Conservation (phyloP, 2,113 vertebrate genomes). For the Takifugu bimaculatus region DNA sequence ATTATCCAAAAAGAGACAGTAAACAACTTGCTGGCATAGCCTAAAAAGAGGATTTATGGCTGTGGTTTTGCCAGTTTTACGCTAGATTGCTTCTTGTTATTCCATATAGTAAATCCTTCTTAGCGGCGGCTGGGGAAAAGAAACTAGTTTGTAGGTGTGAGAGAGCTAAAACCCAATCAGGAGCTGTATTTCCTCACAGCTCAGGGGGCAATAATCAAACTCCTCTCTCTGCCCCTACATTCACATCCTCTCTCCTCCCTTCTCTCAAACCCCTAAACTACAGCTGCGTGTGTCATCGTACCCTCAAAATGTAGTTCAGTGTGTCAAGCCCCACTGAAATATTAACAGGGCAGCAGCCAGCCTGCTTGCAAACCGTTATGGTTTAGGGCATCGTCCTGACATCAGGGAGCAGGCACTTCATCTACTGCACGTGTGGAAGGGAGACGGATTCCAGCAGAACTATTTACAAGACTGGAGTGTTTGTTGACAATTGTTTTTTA, state of each 20-base stretch:
- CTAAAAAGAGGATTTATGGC: conserved; percentile 41
- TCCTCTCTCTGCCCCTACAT: conserved; percentile 11
- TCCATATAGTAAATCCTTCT: conserved; percentile 48
- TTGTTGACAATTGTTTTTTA: not conserved
- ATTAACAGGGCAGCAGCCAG: conserved; percentile 54
- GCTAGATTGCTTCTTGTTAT: conserved; percentile 54
- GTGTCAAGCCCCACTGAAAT: conserved; percentile 71
- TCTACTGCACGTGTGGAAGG: conserved; percentile 8
- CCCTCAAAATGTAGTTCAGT: conserved; percentile 69
- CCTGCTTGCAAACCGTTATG: conserved; percentile 14
- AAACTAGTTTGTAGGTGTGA: not conserved
- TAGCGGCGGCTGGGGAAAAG: not conserved
- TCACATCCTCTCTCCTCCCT: conserved; percentile 14
- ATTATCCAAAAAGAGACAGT: conserved; percentile 1
- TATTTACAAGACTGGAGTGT: not conserved
- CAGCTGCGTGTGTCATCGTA: conserved; percentile 20
- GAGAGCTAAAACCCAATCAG: too few species aligned
- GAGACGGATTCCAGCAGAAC: too few species aligned
- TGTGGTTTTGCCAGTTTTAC: conserved; percentile 50
- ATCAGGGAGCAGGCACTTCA: conserved; percentile 8
- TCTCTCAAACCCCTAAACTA: not conserved
- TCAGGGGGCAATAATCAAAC: conserved; percentile 26
- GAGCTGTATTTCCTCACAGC: conserved; percentile 33
- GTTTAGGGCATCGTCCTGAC: conserved; percentile 24
- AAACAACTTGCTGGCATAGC: not conserved